These are phyloP conservation scores for Potamarius usumacintae DNA, from an alignment of 2,113 vertebrate genomes.

Conservation along the genomic window DNA sequence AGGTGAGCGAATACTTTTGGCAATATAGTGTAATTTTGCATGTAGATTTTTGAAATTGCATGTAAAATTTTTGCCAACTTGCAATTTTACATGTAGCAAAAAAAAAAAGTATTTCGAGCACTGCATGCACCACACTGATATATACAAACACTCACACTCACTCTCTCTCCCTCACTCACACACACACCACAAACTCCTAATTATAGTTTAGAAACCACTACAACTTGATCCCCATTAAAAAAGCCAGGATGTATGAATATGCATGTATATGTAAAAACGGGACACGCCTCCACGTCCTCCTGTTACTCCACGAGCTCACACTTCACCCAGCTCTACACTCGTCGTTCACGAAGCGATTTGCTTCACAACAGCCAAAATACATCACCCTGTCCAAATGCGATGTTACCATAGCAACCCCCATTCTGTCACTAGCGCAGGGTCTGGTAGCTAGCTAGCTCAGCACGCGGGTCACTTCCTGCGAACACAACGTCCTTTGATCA, in stretches of 20 bases:
- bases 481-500: not conserved
- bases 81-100: too few species aligned
- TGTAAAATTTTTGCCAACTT: too few species aligned
- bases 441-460: not conserved
- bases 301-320: not conserved
- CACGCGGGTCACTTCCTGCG: not conserved
- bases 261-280: not conserved
- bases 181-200: not conserved
- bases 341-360: not conserved
- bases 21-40: too few species aligned
- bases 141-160: too few species aligned
- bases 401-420: not conserved
- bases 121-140: too few species aligned
- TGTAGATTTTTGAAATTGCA: too few species aligned
- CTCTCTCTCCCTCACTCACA: not conserved
- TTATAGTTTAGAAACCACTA: not conserved
- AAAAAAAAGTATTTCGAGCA: too few species aligned
- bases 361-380: not conserved
- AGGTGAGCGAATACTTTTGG: too few species aligned
- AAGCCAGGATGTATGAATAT: not conserved
- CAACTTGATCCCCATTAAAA: not conserved
- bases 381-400: not conserved
- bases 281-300: not conserved
- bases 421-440: not conserved
- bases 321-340: not conserved